These are phyloP conservation scores for Chiloscyllium plagiosum DNA, from an alignment of 2,113 vertebrate species.

Conservation along the genomic window DNA sequence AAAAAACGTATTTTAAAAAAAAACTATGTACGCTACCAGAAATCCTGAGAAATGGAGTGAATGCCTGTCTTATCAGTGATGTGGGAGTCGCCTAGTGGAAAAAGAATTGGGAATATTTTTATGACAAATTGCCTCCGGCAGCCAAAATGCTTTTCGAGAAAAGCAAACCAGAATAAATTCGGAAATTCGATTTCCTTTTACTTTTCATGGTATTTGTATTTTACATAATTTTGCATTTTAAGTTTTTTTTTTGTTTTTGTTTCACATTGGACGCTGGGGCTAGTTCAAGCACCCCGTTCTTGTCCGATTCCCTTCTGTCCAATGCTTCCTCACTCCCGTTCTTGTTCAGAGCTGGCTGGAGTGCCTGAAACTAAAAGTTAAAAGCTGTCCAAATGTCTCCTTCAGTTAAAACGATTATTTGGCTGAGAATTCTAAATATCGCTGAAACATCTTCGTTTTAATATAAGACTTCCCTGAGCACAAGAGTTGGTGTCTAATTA, in stretches of 20 bases:
- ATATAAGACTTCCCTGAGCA: neutral
- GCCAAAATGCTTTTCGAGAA: neutral
- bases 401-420: neutral
- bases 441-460: neutral
- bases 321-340: neutral
- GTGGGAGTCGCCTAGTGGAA: neutral
- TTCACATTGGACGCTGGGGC: neutral
- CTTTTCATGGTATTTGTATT: neutral
- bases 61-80: neutral
- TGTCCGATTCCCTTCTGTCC: neutral
- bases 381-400: neutral
- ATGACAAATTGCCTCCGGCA: neutral
- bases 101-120: neutral
- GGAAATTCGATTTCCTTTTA: neutral
- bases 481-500: neutral
- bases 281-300: neutral
- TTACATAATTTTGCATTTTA: neutral
- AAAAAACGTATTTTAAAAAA: neutral
- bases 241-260: neutral
- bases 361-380: neutral
- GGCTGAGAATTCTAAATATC: neutral
- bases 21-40: neutral
- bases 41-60: neutral
- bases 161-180: neutral
- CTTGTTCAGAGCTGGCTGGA: neutral